Conservation (phyloP, 2,888 invertebrate genomes). For the Resseliella maxima region DNA sequence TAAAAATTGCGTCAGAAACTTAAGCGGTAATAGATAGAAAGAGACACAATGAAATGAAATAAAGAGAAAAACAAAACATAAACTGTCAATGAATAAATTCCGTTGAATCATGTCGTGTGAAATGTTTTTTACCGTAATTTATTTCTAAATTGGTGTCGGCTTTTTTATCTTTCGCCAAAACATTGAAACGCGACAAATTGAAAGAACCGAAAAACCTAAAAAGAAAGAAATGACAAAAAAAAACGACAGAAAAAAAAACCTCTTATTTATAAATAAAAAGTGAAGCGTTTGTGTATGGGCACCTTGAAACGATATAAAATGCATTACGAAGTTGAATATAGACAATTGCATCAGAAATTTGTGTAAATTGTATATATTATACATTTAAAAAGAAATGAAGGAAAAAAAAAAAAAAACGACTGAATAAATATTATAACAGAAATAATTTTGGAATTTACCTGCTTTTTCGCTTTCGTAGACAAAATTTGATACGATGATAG, state of each 20-base stretch:
- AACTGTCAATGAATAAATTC: background rate
- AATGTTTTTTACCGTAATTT: background rate
- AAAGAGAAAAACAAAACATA: no score
- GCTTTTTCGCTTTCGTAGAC: constrained; percentile 28
- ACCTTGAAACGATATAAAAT: constrained; percentile 2
- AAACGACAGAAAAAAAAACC: background rate
- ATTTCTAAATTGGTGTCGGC: constrained; percentile 4
- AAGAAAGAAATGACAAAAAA: background rate
- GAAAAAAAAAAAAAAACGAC: background rate
- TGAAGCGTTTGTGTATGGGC: background rate
- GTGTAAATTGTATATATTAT: no score
- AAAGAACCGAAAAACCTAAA: no score
- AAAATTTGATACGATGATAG: background rate
- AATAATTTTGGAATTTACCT: background rate
- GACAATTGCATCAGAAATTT: constrained; percentile 30
- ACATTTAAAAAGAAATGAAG: no score
- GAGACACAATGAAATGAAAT: background rate
- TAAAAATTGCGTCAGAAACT: constrained; percentile 9
- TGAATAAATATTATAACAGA: background rate
- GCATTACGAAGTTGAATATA: constrained; percentile 25
- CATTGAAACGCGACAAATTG: background rate
- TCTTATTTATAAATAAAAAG: background rate
- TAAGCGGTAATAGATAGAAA: background rate
- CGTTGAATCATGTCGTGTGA: background rate
- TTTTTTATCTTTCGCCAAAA: constrained; percentile 24